Conservation (phyloP, 2,888 invertebrate genomes). For the Epistrophe grossulariae region DNA sequence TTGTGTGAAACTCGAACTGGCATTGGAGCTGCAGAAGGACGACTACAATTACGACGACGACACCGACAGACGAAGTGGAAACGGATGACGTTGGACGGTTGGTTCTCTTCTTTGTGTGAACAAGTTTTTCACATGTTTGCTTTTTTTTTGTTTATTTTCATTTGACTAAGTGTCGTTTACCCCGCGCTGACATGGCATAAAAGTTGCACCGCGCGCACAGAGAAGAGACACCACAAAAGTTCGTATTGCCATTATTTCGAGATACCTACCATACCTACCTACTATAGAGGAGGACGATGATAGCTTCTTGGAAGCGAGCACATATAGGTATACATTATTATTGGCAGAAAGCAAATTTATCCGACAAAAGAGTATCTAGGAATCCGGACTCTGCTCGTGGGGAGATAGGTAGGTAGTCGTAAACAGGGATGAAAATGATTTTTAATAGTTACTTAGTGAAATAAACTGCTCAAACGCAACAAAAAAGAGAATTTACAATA, state of each 20-base stretch:
- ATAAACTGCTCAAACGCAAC: not conserved
- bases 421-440: conserved; percentile 12
- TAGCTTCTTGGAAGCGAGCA: conserved; percentile 33
- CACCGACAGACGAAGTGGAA: conserved; percentile 34
- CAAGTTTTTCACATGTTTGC: conserved; percentile 73
- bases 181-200: conserved; percentile 70
- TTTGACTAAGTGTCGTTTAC: conserved; percentile 75
- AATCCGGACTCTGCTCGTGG: conserved; percentile 33
- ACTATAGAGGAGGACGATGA: conserved; percentile 38
- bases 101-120: conserved; percentile 74
- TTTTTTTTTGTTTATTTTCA: conserved; percentile 63
- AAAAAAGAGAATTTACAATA: not conserved
- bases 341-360: conserved; percentile 60
- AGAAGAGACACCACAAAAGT: conserved; percentile 19
- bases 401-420: not conserved
- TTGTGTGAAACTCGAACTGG: conserved; percentile 31
- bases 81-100: conserved; percentile 35
- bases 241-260: not conserved
- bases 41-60: conserved; percentile 7
- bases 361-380: conserved; percentile 58
- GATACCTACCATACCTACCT: too few species aligned
- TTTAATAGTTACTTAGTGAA: not conserved
- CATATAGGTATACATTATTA: not conserved
- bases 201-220: conserved; percentile 59
- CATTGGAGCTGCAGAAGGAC: not conserved